Percentiles rank a stretch among this genome's conserved stretches.
Evolutionary conservation across 2,113 vertebrate genomes (phyloP).

Genomic region (Pao palembangensis): DNA sequence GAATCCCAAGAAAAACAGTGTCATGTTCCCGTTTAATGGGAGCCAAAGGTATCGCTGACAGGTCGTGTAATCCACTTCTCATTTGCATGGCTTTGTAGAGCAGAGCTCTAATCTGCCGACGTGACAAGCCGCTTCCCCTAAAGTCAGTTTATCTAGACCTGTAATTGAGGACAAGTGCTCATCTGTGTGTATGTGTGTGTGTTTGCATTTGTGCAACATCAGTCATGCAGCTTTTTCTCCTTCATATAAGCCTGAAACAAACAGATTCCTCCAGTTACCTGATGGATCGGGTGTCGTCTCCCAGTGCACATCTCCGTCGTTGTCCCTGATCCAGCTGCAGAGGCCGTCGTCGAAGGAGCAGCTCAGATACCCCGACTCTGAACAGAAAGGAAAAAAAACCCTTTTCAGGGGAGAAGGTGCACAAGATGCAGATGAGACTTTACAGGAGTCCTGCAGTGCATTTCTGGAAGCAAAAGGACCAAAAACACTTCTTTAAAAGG

Average conservation of each 20-base stretch:
- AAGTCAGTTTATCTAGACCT: constrained; percentile 45
- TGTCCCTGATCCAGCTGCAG: constrained; percentile 89
- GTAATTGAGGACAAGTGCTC: constrained; percentile 40
- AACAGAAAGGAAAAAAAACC: constrained; percentile 8
- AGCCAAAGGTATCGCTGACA: constrained; percentile 35
- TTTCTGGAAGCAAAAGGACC: constrained; percentile 2
- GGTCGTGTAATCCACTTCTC: constrained; percentile 36
- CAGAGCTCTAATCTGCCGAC: constrained; percentile 34
- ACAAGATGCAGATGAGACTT: constrained; percentile 2
- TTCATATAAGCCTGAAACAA: constrained; percentile 4
- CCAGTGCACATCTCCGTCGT: constrained; percentile 87
- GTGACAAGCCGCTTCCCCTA: constrained; percentile 36
- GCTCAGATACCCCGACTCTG: constrained; percentile 84
- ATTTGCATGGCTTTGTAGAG: constrained; percentile 56
- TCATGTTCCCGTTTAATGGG: constrained; percentile 39
- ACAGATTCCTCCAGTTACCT: constrained; percentile 55
- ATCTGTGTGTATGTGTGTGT: constrained; percentile 1
- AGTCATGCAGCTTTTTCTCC: neutral
- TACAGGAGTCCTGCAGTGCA: constrained; percentile 18
- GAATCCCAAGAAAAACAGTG: constrained; percentile 37
- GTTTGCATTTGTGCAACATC: neutral
- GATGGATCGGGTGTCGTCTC: constrained; percentile 80
- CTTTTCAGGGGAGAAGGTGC: constrained; percentile 10
- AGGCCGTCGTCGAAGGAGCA: constrained; percentile 91
- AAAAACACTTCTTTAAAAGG: constrained; percentile 1